Base-by-base conservation (phyloP, 1,140 invertebrate species). In the Lanistes nyassanus region DNA sequence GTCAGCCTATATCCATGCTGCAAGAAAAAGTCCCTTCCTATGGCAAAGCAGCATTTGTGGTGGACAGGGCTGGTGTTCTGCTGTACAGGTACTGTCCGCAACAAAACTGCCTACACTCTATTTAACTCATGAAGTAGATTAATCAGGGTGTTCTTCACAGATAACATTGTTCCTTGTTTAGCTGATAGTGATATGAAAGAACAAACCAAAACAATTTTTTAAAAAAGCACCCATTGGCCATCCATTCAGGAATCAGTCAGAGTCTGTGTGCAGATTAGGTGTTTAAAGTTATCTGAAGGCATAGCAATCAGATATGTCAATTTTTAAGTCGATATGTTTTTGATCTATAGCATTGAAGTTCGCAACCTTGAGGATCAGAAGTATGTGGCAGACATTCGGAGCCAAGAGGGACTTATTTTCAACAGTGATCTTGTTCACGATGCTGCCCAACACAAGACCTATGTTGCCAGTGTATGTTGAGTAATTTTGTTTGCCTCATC, bases 51-150 rank as follows among this genome's bases (percentile, higher is more conserved):
- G 67, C 60, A 26, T 77, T 72, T 69, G 66, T 80, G 9, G 37
- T 80, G 55, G 76, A 80, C 55, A 71, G 79, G 39, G 73, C 76
- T 39, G 67, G 75, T 51, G 79, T 75, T 13, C 51, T 80, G 26
- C 73, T 75, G 58, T 80, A 77, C 55, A 75, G 79, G 79, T 80
- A 47, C 66, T 37, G 37, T 67, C 23, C 19, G 13, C 37, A 23
- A 53, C 31, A 53, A 21, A 23, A 19, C 31, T 76, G 42, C 23
- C n/a, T 29, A 68, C 16, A 55, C 16, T 53, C 53, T n/a, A n/a
- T 51, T 31, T 29, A 56, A 11, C 55, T 23, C 42, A 36, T 29
- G 3, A 23, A 11, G 26, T 31, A 26, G 56, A 21, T n/a, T 26
- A 23, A 47, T 5, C 34, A 21, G 34, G 65, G 29, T n/a, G 34